Evolutionary conservation across 2,797 vertebrate genomes (phyloP).

Genomic region (Squalus acanthias): DNA sequence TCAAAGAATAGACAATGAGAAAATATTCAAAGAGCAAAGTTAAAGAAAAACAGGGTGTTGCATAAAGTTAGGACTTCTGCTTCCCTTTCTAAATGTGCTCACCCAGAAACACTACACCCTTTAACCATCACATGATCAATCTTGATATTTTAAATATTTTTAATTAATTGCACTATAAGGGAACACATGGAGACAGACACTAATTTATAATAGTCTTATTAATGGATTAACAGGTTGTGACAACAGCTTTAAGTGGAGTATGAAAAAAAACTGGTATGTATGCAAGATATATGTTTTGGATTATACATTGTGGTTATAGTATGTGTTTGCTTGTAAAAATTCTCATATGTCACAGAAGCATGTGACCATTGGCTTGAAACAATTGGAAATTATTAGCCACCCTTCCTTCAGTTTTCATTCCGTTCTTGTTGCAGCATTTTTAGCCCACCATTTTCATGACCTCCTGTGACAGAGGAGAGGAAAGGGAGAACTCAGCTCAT

Average conservation of each 20-base stretch:
- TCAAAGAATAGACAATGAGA: neutral
- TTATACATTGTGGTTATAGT: too few relatives aligned
- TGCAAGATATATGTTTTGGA: neutral
- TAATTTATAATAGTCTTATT: neutral
- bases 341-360: neutral
- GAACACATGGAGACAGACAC: neutral
- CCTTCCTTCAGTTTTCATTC: neutral
- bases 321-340: neutral
- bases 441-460: neutral
- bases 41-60: neutral
- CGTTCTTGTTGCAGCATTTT: neutral
- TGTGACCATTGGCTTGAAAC: too few relatives aligned
- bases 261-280: neutral
- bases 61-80: neutral
- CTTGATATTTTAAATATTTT: neutral
- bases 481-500: neutral
- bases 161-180: neutral
- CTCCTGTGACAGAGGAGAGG: neutral
- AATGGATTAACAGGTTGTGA: neutral
- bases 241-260: neutral
- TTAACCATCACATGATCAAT: neutral
- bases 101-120: neutral
- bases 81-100: neutral
- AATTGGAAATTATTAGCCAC: neutral
- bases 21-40: neutral